Evolutionary conservation across 1,140 invertebrate species (phyloP).

Genomic region (Brachionus rotundiformis): DNA sequence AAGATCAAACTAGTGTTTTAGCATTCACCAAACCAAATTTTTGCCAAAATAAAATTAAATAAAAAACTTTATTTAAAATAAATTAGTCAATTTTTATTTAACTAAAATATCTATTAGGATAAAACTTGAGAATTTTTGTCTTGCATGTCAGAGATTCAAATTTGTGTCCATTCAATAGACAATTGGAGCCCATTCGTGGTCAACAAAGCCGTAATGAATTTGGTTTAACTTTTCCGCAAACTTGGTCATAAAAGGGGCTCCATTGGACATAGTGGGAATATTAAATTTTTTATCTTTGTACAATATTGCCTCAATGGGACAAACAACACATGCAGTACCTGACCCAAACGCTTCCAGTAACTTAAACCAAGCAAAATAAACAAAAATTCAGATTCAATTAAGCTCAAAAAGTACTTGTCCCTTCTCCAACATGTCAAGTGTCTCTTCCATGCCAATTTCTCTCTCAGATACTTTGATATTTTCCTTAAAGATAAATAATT

Average conservation of each 20-base stretch:
- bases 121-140: background rate
- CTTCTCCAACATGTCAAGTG: slow-evolving; percentile 52
- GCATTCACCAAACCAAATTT: too few species aligned
- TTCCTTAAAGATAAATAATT: slow-evolving; percentile 80
- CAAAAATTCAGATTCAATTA: background rate
- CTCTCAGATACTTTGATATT: slow-evolving; percentile 83
- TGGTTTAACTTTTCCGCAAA: slow-evolving; percentile 75
- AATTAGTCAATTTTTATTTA: background rate
- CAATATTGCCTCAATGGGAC: slow-evolving; percentile 78
- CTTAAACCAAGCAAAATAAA: slow-evolving; percentile 67
- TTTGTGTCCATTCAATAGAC: slow-evolving; percentile 56
- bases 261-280: slow-evolving; percentile 71
- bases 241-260: slow-evolving; percentile 62
- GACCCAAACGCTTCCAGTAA: slow-evolving; percentile 88
- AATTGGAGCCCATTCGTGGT: slow-evolving; percentile 72
- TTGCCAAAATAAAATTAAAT: background rate
- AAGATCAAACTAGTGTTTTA: too few species aligned
- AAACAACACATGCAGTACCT: slow-evolving; percentile 88
- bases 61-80: background rate
- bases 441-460: slow-evolving; percentile 71
- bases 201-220: slow-evolving; percentile 77
- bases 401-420: slow-evolving; percentile 75
- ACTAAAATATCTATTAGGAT: background rate
- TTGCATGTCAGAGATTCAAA: background rate
- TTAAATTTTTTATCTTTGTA: slow-evolving; percentile 66